Conservation (phyloP, 1,140 invertebrate species). For the Meteorus sp. region DNA sequence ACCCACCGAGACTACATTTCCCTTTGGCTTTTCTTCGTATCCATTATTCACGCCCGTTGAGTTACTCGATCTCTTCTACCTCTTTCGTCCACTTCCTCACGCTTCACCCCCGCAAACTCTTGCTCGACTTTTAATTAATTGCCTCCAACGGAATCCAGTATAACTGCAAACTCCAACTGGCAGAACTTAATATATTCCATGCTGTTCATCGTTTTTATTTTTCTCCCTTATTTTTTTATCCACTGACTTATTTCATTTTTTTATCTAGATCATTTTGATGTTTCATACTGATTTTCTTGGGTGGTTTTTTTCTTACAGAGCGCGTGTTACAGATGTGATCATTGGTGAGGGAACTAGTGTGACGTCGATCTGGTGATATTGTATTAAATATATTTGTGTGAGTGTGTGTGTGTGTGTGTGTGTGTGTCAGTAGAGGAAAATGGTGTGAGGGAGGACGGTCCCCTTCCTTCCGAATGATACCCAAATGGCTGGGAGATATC, state of each 20-base stretch:
- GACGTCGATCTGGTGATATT: constrained; percentile 10
- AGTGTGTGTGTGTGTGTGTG: not conserved
- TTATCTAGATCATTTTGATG: not conserved
- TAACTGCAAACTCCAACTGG: constrained; percentile 9
- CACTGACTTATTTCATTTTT: not conserved
- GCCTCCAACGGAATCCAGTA: constrained; percentile 21
- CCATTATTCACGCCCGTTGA: constrained; percentile 25
- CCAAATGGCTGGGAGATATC: not conserved
- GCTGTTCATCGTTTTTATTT: not conserved
- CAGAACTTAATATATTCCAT: constrained; percentile 19
- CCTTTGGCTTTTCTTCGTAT: constrained; percentile 17
- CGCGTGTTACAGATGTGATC: not conserved
- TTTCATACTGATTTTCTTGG: not conserved
- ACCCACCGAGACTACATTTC: constrained; percentile 1
- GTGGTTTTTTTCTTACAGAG: not conserved
- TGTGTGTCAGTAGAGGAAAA: not conserved
- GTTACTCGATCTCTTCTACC: constrained; percentile 24
- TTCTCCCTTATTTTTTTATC: not conserved
- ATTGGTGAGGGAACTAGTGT: not conserved
- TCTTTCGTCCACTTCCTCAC: too few relatives aligned
- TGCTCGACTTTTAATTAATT: constrained; percentile 28
- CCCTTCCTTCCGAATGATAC: not conserved
- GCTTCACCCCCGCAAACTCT: constrained; percentile 11
- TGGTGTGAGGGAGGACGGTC: not conserved
- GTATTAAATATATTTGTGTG: not conserved